Percentiles rank a stretch among this genome's conserved stretches.
These are phyloP conservation scores for Trochalopteron elliotii DNA, from an alignment of 2,113 vertebrate genomes.

Conservation along the genomic window DNA sequence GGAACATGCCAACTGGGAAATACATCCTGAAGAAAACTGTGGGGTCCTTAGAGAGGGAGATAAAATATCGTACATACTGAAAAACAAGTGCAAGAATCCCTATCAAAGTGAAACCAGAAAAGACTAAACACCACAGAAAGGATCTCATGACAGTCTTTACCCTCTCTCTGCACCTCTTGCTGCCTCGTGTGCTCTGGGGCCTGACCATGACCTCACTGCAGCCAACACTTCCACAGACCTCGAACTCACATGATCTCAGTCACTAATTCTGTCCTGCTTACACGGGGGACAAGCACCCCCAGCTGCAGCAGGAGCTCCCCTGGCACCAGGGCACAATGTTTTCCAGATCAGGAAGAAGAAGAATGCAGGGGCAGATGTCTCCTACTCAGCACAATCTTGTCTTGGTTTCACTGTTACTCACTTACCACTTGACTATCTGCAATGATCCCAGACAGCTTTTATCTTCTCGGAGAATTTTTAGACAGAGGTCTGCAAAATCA, in stretches of 20 bases:
- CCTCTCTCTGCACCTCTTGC: background rate
- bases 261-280: background rate
- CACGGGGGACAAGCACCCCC: background rate
- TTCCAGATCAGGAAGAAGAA: conserved; percentile 16
- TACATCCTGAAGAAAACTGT: background rate
- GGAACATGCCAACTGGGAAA: background rate
- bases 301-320: background rate
- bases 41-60: background rate
- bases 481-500: conserved; percentile 71
- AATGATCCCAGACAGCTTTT: conserved; percentile 74
- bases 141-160: background rate
- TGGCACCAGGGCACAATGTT: background rate
- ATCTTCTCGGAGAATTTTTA: conserved; percentile 81
- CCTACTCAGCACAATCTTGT: conserved; percentile 54
- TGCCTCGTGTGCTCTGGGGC: background rate
- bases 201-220: conserved; percentile 15
- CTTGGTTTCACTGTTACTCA: conserved; percentile 57
- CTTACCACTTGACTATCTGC: conserved; percentile 80
- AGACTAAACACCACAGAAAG: background rate
- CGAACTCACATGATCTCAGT: background rate
- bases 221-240: background rate
- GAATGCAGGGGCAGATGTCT: background rate
- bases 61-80: background rate
- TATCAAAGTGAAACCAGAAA: background rate
- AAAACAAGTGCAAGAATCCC: background rate